Base-by-base conservation (phyloP, 2,797 vertebrate genomes). In the Tauraco hartlaubi region DNA sequence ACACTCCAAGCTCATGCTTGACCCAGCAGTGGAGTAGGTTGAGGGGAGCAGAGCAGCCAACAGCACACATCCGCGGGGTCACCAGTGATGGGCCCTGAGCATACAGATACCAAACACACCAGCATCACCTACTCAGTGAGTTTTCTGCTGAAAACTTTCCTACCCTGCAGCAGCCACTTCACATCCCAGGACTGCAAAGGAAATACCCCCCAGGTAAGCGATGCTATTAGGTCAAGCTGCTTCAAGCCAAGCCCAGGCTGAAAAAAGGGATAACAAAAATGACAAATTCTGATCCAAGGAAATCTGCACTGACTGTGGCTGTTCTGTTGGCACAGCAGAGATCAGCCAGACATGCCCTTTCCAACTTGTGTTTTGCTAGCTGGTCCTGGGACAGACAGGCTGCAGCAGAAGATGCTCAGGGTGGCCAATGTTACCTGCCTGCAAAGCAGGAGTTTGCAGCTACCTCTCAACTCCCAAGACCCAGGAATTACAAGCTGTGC, bases 1-100 rank as follows among this genome's bases (percentile, higher is more conserved):
- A 13, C 2, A 1, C 41, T 23, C 39, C 66, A 16, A 71, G n/a
- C 15, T 17, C 1, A 0, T 9, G 39, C 56, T 66, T 1, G 0
- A 26, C 31, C 51, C 4, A 0, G 52, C 52, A 58, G 51, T 1
- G 0, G 17, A 55, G 28, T 29, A 51, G n/a, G n/a, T 22, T 2
- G 2, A 37, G 33, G 9, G 35, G 51, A 62, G 31, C 89, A 71
- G 28, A 62, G 41, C 17, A 55, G 35, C 37, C 56, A 15, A 7
- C 33, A 74, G 33, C 55, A 17, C 55, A 1, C 1, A 39, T 41
- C 33, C 62, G 48, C 16, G 31, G 5, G 52, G 33, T 19, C 23
- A 15, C 14, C 43, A 74, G 62, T 0, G 9, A 25, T 7, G n/a
- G n/a, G 5, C 20, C 23, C 62, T 19, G 39, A 33, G 18, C 0